These are phyloP conservation scores for Rhea americana DNA, from an alignment of 2,113 vertebrate genomes.

Conservation along the genomic window DNA sequence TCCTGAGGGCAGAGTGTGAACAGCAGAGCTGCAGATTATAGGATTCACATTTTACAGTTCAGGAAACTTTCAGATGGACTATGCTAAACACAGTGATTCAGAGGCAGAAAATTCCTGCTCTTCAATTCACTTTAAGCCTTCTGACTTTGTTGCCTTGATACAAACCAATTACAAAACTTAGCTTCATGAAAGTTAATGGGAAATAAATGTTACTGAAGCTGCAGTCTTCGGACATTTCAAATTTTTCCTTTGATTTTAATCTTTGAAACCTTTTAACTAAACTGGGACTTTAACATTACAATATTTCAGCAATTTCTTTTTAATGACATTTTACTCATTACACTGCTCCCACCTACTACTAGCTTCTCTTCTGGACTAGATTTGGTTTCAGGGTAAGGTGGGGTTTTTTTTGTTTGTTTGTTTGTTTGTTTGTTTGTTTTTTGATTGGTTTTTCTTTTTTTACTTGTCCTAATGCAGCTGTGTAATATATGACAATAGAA, in stretches of 20 bases:
- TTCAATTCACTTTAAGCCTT: not conserved
- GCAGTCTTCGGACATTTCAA: not conserved
- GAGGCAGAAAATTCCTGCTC: not conserved
- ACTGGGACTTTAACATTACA: not conserved
- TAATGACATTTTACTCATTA: not conserved
- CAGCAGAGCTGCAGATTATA: not conserved
- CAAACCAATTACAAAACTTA: not conserved
- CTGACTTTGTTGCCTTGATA: not conserved
- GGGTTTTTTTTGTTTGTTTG: no score
- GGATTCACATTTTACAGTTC: not conserved
- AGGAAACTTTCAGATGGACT: not conserved
- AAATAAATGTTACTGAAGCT: slow-evolving; percentile 14
- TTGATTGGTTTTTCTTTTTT: not conserved
- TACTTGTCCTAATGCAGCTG: slow-evolving; percentile 19
- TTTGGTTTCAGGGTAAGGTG: not conserved
- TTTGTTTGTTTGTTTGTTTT: no score
- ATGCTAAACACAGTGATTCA: not conserved
- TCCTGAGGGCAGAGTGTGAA: not conserved
- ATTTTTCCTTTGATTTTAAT: not conserved
- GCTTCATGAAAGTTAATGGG: not conserved
- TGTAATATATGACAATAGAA: slow-evolving; percentile 39
- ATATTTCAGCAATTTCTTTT: not conserved
- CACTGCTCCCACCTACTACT: not conserved
- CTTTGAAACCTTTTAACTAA: slow-evolving; percentile 5
- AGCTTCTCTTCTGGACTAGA: slow-evolving; percentile 5